Evolutionary conservation across 2,888 invertebrate genomes (phyloP).

Genomic region (Andrena chrysosceles): DNA sequence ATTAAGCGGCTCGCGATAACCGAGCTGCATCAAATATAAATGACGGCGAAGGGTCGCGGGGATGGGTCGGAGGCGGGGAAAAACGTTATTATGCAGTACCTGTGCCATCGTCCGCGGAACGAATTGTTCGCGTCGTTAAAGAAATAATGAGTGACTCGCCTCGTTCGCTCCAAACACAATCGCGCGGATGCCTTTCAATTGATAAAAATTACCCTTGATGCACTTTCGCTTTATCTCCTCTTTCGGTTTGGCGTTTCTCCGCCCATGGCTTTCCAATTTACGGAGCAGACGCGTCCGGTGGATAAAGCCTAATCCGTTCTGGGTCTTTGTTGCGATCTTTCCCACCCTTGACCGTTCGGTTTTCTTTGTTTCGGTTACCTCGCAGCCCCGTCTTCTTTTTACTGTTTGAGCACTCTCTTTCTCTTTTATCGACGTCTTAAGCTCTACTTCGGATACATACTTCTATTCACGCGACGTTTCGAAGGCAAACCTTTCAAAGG

Average conservation of each 20-base stretch:
- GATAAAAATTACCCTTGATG: constrained; percentile 27
- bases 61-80: neutral
- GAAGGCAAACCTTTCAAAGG: constrained; percentile 65
- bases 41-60: constrained; percentile 22
- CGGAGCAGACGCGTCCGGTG: constrained; percentile 48
- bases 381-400: constrained; percentile 36
- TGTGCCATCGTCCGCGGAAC: constrained; percentile 8
- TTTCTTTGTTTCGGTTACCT: constrained; percentile 38
- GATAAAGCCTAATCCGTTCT: constrained; percentile 77
- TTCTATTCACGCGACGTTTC: constrained; percentile 41
- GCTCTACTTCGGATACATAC: constrained; percentile 60
- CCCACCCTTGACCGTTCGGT: constrained; percentile 47
- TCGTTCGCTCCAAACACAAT: constrained; percentile 11
- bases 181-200: constrained; percentile 23
- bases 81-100: constrained; percentile 36
- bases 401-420: constrained; percentile 14
- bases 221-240: neutral
- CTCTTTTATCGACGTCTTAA: constrained; percentile 47
- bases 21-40: constrained; percentile 36
- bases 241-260: neutral
- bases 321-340: constrained; percentile 77
- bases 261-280: constrained; percentile 42
- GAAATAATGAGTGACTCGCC: constrained; percentile 15
- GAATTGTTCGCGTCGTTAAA: constrained; percentile 35
- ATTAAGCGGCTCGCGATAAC: constrained; percentile 61